A percentile compares a stretch with the other conserved stretches of the same genome.
Evolutionary conservation across 1,140 invertebrate genomes (phyloP).

Genomic region (Adelges cooleyi): DNA sequence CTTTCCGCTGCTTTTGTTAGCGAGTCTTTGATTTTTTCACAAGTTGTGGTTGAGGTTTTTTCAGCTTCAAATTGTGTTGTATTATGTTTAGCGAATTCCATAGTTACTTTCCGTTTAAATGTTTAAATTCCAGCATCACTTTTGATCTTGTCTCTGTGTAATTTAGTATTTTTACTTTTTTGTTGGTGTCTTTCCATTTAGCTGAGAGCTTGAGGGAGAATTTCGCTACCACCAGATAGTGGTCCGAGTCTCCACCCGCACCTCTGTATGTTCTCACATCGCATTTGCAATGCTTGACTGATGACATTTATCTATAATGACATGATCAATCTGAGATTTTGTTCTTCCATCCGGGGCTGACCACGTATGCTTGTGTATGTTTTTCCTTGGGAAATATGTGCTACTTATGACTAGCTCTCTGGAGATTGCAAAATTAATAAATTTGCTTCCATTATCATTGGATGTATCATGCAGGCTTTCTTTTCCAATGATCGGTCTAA

Average conservation of each 20-base stretch:
- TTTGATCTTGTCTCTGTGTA: not conserved
- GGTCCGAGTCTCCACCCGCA: slow-evolving; percentile 29
- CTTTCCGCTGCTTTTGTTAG: slow-evolving; percentile 5
- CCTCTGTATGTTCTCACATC: slow-evolving; percentile 29
- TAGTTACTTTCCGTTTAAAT: not conserved
- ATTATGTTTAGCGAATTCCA: not conserved
- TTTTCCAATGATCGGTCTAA: slow-evolving; percentile 32
- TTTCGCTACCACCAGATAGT: slow-evolving; percentile 30
- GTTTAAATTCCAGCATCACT: not conserved
- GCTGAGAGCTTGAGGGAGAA: not conserved
- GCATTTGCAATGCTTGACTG: slow-evolving; percentile 23
- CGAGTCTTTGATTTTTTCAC: slow-evolving; percentile 4
- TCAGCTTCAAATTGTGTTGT: not conserved
- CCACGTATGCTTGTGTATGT: slow-evolving; percentile 34
- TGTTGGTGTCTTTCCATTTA: not conserved
- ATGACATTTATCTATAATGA: slow-evolving; percentile 29
- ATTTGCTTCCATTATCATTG: slow-evolving; percentile 28
- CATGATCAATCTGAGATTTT: slow-evolving; percentile 32
- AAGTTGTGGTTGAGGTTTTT: not conserved
- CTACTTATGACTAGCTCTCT: slow-evolving; percentile 30
- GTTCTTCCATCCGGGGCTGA: slow-evolving; percentile 29
- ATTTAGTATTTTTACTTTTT: not conserved
- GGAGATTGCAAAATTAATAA: slow-evolving; percentile 30
- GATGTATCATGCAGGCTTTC: no score
- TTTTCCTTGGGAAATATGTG: slow-evolving; percentile 31